phyloP scores from a whole-genome alignment of 2,797 vertebrate genomes.

The Gobionotothen gibberifrons region DNA sequence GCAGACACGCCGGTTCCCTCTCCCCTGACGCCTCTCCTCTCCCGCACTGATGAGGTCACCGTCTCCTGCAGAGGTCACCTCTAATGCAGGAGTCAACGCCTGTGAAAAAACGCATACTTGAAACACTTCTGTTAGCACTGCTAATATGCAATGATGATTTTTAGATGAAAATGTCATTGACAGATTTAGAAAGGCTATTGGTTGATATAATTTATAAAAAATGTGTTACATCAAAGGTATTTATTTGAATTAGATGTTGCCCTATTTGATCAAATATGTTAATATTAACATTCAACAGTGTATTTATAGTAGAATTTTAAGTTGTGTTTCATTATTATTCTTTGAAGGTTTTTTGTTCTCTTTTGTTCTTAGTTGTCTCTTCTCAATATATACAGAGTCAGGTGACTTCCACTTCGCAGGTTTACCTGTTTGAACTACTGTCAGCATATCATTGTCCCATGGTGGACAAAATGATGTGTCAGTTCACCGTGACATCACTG shows the following conservation, averaged over 20 bases:
- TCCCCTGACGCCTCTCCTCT: neutral
- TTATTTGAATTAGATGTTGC: neutral
- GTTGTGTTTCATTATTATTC: too few species aligned
- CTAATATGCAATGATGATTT: neutral
- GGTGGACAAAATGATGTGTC: too few species aligned
- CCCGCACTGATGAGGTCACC: constrained; percentile 48
- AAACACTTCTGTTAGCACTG: neutral
- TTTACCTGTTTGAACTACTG: neutral
- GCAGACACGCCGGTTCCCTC: constrained; percentile 23
- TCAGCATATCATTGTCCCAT: neutral
- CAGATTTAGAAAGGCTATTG: neutral
- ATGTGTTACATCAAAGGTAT: neutral
- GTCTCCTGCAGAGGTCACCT: constrained; percentile 35
- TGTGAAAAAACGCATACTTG: constrained; percentile 11
- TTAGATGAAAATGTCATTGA: neutral
- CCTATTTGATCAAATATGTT: neutral
- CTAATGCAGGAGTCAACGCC: neutral
- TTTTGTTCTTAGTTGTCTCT: neutral
- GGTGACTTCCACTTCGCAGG: neutral
- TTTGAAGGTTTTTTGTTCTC: neutral
- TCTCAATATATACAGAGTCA: neutral
- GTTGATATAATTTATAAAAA: neutral
- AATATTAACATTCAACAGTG: neutral
- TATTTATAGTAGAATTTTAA: neutral
- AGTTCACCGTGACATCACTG: neutral